Base-by-base conservation (phyloP, 2,113 vertebrate genomes). In the Pleuronectes platessa region DNA sequence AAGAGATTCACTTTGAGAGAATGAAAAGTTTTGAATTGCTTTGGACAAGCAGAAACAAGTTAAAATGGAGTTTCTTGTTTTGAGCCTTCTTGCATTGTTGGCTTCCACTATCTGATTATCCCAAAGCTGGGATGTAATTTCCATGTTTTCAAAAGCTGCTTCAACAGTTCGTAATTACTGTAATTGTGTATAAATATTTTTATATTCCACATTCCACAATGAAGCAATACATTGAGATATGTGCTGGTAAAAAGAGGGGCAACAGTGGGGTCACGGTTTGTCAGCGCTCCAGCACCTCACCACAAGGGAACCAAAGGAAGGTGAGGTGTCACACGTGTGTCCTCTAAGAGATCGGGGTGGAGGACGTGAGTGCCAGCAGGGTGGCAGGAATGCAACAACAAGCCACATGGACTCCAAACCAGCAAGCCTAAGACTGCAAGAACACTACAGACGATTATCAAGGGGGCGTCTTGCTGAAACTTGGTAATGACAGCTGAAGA, bases 21-120 rank as follows among this genome's bases (percentile, higher is more conserved):
- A 58, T 74, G 53, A 68, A 77, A 79, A 74, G 61, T 79, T 88
- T 74, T 31, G 23, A 71, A 76, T 72, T 40, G 37, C 70, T 66
- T 56, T 76, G 15, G 60, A 72, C 60, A 7, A 13, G n/a, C n/a
- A 54, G 13, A 37, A 3, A 40, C 55, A 15, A 77, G 13, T 10
- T 20, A 49, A 18, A 49, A 49, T 17, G 17, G 14, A 49, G 14
- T 18, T 15, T 49, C 45, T 49, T 15, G 45, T 49, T 18, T 47
- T 47, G 17, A n/a, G 12, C 42, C 5, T 42, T 21, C 18, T 40
- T 53, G 62, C n/a, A 17, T 65, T 42, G 35, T 65, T 2, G 1
- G 11, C 11, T 15, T 61, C 4, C 6, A 2, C n/a, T 53, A 18
- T n/a, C 3, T 53, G 20, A 53, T 53, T 49, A 49, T 49, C 15